Evolutionary conservation across 1,140 invertebrate species (phyloP).

Genomic region (Lasaia peninsularis): DNA sequence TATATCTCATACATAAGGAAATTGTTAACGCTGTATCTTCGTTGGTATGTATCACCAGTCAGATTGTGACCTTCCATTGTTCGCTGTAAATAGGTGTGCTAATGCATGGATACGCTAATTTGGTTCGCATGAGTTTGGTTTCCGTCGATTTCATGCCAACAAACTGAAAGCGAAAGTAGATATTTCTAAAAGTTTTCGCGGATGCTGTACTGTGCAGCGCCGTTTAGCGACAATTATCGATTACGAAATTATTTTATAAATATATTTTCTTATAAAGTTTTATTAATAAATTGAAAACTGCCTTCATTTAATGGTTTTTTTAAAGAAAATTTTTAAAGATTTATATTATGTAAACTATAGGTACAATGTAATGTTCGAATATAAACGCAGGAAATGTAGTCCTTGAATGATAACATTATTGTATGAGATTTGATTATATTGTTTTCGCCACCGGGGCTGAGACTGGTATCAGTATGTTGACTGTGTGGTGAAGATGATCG

Average conservation of each 20-base stretch:
- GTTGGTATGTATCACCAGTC: conserved; percentile 54
- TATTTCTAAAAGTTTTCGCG: conserved; percentile 13
- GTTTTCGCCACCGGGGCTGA: too few relatives aligned
- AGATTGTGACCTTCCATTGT: conserved; percentile 65
- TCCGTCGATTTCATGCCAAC: conserved; percentile 34
- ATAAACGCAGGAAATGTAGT: too few relatives aligned
- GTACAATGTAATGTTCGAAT: too few relatives aligned
- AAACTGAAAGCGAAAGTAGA: conserved; percentile 52
- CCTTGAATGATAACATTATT: too few relatives aligned
- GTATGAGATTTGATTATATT: too few relatives aligned
- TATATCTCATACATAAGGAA: conserved; percentile 22
- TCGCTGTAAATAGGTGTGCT: conserved; percentile 52
- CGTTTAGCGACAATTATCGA: conserved; percentile 24
- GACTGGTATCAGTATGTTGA: too few relatives aligned
- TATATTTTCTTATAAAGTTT: too few relatives aligned
- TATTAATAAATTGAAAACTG: too few relatives aligned
- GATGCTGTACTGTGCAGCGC: conserved; percentile 10
- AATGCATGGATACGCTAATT: conserved; percentile 60
- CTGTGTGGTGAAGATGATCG: too few relatives aligned
- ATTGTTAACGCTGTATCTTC: conserved; percentile 33
- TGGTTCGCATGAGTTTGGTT: conserved; percentile 41
- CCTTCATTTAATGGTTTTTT: too few relatives aligned
- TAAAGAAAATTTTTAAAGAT: too few relatives aligned
- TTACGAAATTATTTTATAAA: conserved; percentile 23
- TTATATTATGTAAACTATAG: too few relatives aligned